Percentiles rank a stretch among this genome's conserved stretches.
phyloP scores from a whole-genome alignment of 2,888 invertebrate genomes.

The Lithophane semibrunnea region DNA sequence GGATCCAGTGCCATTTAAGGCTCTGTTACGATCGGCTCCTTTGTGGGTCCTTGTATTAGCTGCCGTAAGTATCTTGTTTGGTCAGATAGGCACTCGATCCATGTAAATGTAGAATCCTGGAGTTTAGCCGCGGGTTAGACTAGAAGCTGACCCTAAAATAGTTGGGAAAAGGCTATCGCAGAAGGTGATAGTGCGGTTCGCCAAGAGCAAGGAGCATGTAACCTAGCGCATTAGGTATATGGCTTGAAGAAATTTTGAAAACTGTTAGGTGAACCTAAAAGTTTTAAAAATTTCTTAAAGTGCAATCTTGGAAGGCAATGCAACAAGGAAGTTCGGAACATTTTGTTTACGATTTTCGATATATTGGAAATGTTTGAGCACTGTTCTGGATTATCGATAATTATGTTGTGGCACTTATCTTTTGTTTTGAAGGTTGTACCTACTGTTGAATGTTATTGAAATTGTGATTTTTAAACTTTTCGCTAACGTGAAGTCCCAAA shows the following conservation, averaged over 20 bases:
- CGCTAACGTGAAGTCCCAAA: neutral
- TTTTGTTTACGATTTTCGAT: neutral
- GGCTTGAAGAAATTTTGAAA: too few relatives aligned
- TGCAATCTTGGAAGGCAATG: constrained; percentile 17
- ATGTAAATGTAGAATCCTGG: too few relatives aligned
- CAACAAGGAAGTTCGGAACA: neutral
- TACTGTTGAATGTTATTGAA: neutral
- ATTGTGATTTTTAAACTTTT: neutral
- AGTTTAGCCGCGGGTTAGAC: too few relatives aligned
- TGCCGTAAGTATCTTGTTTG: constrained; percentile 85
- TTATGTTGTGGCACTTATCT: too few relatives aligned
- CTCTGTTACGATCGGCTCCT: constrained; percentile 91
- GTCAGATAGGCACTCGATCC: too few relatives aligned
- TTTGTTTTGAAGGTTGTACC: neutral
- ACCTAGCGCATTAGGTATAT: too few relatives aligned
- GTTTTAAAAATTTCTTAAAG: constrained; percentile 16
- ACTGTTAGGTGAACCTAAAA: too few relatives aligned
- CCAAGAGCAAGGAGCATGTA: too few relatives aligned
- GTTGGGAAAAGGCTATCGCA: too few relatives aligned
- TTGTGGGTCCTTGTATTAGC: constrained; percentile 93
- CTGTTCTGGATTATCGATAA: neutral
- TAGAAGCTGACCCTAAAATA: too few relatives aligned
- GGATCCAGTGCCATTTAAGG: constrained; percentile 92
- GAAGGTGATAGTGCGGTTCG: too few relatives aligned
- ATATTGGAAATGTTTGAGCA: neutral